Evolutionary conservation across 1,140 invertebrate species (phyloP).

Genomic region (Schlechtendalia chinensis): DNA sequence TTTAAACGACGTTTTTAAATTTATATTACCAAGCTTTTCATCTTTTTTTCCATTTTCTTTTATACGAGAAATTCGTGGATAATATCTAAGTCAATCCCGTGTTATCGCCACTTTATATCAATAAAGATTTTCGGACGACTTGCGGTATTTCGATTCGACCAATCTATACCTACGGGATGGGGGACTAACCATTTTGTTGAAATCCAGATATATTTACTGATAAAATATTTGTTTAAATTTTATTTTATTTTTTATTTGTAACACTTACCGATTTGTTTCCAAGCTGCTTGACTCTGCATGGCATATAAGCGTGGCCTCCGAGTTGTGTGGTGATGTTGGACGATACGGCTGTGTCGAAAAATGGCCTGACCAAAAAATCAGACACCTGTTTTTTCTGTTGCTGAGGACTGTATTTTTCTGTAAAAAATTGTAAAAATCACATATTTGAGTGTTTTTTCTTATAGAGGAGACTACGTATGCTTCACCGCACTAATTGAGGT

Average conservation of each 20-base stretch:
- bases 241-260: no score
- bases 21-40: neutral
- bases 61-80: neutral
- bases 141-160: neutral
- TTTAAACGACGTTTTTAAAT: neutral
- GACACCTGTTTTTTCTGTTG: conserved; percentile 49
- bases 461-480: no score
- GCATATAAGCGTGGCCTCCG: conserved; percentile 79
- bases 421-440: no score
- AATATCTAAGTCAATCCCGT: neutral
- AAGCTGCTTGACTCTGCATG: conserved; percentile 71
- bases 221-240: no score
- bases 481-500: conserved; percentile 32
- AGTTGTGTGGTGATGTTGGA: conserved; percentile 79
- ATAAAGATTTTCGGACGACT: neutral
- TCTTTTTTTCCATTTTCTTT: neutral
- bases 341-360: conserved; percentile 65
- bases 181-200: neutral
- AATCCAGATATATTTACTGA: no score
- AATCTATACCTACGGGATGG: neutral
- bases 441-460: neutral
- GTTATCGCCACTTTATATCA: neutral
- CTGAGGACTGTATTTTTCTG: conserved; percentile 43
- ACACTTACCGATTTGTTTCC: conserved; percentile 61
- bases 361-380: conserved; percentile 51